Percentiles rank a stretch among this genome's conserved stretches.
These are phyloP conservation scores for Sthenelais limicola DNA, from an alignment of 2,888 invertebrate genomes.

Conservation along the genomic window DNA sequence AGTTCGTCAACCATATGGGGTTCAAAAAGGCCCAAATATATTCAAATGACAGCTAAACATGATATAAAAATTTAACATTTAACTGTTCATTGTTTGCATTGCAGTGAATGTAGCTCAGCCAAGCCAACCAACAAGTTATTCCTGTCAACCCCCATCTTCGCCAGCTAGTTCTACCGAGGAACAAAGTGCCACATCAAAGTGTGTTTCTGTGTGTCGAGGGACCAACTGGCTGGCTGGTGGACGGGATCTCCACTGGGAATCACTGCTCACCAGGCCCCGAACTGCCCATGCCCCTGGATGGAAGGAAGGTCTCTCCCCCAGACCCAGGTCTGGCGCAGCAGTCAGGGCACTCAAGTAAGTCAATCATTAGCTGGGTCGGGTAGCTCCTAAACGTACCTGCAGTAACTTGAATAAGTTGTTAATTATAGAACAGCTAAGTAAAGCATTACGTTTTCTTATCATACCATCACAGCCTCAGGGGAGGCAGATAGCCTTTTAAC, in stretches of 20 bases:
- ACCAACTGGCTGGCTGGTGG: conserved; percentile 67
- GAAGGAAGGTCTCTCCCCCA: conserved; percentile 64
- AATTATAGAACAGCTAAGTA: neutral
- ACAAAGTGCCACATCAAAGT: neutral
- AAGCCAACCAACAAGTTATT: neutral
- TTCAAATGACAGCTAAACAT: too few species aligned
- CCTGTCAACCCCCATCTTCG: neutral
- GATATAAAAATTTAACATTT: too few species aligned
- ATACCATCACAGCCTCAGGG: too few species aligned
- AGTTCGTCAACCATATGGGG: too few species aligned
- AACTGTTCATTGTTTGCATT: neutral
- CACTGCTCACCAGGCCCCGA: conserved; percentile 56
- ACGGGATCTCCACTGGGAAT: conserved; percentile 65
- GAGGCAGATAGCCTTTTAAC: too few species aligned
- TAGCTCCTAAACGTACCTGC: neutral
- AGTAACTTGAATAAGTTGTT: neutral
- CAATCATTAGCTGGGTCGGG: neutral
- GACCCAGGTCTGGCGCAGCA: conserved; percentile 60
- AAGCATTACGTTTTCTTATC: neutral
- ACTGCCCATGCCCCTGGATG: conserved; percentile 67
- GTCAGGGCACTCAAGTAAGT: conserved; percentile 42
- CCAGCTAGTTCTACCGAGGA: neutral
- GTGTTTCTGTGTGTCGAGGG: conserved; percentile 52
- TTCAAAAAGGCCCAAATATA: too few species aligned
- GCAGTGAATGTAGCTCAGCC: conserved; percentile 22